Base-by-base conservation (phyloP, 2,888 invertebrate species). In the Conops quadrifasciatus region DNA sequence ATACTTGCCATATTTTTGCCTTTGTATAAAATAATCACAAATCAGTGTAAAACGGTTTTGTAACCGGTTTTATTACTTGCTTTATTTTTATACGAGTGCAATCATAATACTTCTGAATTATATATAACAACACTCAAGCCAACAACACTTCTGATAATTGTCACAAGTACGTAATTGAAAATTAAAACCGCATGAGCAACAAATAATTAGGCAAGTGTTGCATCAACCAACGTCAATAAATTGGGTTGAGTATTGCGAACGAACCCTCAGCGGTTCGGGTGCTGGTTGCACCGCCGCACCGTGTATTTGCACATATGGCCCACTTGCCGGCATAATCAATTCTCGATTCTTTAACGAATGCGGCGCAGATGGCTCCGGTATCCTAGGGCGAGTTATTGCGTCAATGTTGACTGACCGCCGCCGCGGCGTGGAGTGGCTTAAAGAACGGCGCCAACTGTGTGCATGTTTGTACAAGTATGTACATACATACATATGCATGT, bases 281-380 rank as follows among this genome's bases (percentile, higher is more conserved):
- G 16, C 60, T 26, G 15, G 15, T 16, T 13, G 62, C 51, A 45
- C 43, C 36, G 28, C 28, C 19, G 19, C 19, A 16, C 45, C 26
- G 26, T 24, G 58, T 72, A 73, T 75, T 74, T 67, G 75, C 74
- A 75, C 75, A 75, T 74, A 75, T 75, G 75, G 71, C 74, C 60
- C 71, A 71, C 73, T 75, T 74, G 74, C 74, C 73, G 56, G 63
- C 73, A 74, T 74, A 74, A 75, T 74, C 74, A 75, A 73, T 68
- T 68, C 62, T 62, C 68, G 28, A 68, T 68, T 68, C 68, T 68
- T 36, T 62, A 47, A 58, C 58, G 28, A 58, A 58, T 58, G 11
- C 26, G 58, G 53, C 43, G 11, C 21, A 11, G 26, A 19, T 45
- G 45, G 47, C 26, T 24, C 16, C 7, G 13, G 26, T 15, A 15